These are phyloP conservation scores for Disparrhopalites patrizii DNA, from an alignment of 2,888 invertebrate species.

Conservation along the genomic window DNA sequence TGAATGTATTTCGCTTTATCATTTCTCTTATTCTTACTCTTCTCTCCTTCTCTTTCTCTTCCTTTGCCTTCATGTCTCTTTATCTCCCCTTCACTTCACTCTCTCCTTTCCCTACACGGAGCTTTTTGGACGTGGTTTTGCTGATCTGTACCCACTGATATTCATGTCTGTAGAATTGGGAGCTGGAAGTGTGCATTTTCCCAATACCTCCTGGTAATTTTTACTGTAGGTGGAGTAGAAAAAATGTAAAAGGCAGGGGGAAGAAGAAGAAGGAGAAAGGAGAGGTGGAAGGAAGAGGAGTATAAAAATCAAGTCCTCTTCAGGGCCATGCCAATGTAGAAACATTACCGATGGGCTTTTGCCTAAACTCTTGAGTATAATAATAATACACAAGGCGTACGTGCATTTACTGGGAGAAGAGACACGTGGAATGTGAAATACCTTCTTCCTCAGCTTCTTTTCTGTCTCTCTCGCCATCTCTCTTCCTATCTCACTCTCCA, in stretches of 20 bases:
- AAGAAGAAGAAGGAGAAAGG: background rate
- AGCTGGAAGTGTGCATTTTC: background rate
- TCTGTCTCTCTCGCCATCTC: too few relatives aligned
- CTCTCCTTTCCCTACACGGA: background rate
- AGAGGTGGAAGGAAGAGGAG: background rate
- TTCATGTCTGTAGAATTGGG: background rate
- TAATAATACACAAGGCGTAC: constrained; percentile 8
- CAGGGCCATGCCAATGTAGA: background rate
- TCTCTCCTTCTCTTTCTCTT: background rate
- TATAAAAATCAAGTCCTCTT: background rate
- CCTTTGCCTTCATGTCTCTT: background rate
- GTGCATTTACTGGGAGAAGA: constrained; percentile 6
- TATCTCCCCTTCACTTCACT: background rate
- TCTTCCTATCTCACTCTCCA: too few relatives aligned
- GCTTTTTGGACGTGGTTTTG: background rate
- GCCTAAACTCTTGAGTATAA: constrained; percentile 8
- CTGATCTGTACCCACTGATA: background rate
- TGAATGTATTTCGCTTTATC: too few relatives aligned
- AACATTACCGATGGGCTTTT: constrained; percentile 3
- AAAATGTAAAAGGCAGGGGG: background rate
- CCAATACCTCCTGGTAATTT: background rate
- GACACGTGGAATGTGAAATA: background rate
- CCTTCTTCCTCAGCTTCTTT: too few relatives aligned
- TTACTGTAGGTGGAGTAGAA: background rate
- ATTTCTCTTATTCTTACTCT: background rate